Conservation (phyloP, 1,140 invertebrate genomes). For the Sarcophaga bullata region DNA sequence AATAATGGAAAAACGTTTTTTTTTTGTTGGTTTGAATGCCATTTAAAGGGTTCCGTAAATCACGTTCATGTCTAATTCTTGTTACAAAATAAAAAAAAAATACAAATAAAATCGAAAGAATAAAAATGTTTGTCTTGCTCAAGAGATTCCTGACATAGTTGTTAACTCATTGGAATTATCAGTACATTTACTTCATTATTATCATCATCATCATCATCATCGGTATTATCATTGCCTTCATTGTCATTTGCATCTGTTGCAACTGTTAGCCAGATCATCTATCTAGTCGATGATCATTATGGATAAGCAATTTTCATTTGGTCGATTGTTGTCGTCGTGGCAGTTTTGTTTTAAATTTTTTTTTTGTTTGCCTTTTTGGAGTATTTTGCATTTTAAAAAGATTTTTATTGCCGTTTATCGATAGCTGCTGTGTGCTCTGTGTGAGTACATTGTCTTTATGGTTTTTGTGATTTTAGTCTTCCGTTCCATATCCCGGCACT, state of each 20-base stretch:
- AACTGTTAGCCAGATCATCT: not conserved
- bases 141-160: conserved; percentile 46
- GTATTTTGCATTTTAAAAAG: conserved; percentile 6
- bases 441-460: not conserved
- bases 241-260: not conserved
- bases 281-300: not conserved
- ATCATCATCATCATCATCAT: not conserved
- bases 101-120: not conserved
- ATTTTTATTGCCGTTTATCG: conserved; percentile 31
- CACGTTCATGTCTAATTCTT: conserved; percentile 48
- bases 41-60: conserved; percentile 47
- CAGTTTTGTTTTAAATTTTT: not conserved
- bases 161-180: conserved; percentile 45
- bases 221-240: not conserved
- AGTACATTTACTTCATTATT: conserved; percentile 30
- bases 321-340: not conserved
- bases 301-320: conserved; percentile 7
- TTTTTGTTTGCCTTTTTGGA: not conserved
- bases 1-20: not conserved
- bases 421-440: not conserved
- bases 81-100: not conserved
- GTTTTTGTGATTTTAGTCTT: not conserved
- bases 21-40: conserved; percentile 38
- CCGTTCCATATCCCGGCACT: conserved; percentile 2
- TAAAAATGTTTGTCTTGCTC: conserved; percentile 43